These are phyloP conservation scores for Lagorchestes hirsutus DNA, from an alignment of 2,797 vertebrate species.

Conservation along the genomic window DNA sequence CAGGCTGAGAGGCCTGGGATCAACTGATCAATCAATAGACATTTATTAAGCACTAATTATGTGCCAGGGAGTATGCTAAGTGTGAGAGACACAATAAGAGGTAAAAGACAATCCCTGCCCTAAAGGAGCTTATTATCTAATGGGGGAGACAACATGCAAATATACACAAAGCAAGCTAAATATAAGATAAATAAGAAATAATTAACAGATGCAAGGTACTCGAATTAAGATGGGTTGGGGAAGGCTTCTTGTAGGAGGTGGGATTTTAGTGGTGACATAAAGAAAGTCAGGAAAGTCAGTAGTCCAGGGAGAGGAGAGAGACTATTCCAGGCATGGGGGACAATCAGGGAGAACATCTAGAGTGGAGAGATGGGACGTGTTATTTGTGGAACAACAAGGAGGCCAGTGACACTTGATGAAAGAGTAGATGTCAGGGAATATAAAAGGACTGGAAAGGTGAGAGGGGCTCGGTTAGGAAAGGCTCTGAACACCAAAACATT, in stretches of 20 bases:
- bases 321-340: not conserved
- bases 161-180: not conserved
- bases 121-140: not conserved
- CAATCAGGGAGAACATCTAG: not conserved
- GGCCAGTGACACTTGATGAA: not conserved
- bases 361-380: not conserved
- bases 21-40: not conserved
- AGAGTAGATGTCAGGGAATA: not conserved
- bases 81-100: not conserved
- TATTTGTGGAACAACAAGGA: not conserved
- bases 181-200: not conserved
- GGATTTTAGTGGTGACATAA: not conserved
- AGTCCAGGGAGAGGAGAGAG: not conserved
- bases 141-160: not conserved
- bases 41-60: not conserved
- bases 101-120: not conserved
- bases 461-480: not conserved
- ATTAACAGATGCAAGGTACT: not conserved
- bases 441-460: not conserved
- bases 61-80: not conserved
- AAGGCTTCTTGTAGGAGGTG: not conserved
- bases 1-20: not conserved
- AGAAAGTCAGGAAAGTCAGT: not conserved
- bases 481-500: not conserved
- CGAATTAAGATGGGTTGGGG: not conserved